Conservation (phyloP, 2,113 vertebrate genomes). For the Odocoileus hemionus region DNA sequence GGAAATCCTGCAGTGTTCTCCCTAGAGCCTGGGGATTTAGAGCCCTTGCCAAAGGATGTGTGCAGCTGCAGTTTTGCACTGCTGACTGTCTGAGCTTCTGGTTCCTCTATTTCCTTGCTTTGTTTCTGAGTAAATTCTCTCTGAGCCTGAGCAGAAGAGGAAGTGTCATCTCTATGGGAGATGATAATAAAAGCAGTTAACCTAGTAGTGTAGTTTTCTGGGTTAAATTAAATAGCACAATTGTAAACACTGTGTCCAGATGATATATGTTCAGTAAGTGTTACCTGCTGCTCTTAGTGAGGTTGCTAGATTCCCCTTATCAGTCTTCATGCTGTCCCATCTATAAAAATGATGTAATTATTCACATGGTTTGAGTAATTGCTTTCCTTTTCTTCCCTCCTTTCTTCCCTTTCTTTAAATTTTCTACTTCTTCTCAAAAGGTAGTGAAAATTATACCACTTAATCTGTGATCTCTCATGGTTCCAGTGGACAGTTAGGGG, state of each 20-base stretch:
- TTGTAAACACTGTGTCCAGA: too few species aligned
- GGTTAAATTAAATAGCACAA: accelerated
- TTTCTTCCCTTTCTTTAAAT: not conserved
- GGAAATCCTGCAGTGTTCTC: not conserved
- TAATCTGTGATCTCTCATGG: not conserved
- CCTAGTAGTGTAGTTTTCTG: not conserved
- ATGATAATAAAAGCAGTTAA: not conserved
- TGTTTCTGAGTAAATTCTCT: not conserved
- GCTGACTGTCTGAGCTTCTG: not conserved
- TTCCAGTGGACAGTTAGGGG: not conserved
- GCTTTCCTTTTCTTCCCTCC: not conserved
- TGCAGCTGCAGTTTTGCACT: not conserved
- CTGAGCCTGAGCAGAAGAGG: not conserved
- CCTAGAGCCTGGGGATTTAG: not conserved
- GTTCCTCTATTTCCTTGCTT: not conserved
- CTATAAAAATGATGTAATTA: not conserved
- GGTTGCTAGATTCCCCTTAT: accelerated
- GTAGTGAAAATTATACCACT: not conserved
- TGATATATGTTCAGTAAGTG: too few species aligned
- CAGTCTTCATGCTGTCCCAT: not conserved
- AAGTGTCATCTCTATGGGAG: not conserved
- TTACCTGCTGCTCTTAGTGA: not conserved
- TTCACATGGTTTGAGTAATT: not conserved
- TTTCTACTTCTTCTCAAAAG: not conserved
- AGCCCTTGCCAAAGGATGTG: not conserved